These are phyloP conservation scores for Gobionotothen gibberifrons DNA, from an alignment of 2,797 vertebrate species.

Conservation along the genomic window DNA sequence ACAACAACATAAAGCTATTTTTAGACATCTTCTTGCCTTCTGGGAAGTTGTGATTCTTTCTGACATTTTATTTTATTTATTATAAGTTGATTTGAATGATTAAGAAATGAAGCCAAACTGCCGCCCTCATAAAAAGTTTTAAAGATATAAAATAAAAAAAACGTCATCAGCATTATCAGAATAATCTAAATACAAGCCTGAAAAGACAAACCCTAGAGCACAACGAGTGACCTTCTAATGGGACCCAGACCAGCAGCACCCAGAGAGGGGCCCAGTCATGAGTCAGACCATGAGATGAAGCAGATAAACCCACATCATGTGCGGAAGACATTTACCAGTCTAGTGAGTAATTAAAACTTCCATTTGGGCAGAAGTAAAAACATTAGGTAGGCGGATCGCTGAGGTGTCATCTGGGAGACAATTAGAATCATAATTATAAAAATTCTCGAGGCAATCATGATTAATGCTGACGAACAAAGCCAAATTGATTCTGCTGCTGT, in stretches of 20 bases:
- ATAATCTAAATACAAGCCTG: neutral
- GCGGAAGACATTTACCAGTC: slow-evolving; percentile 35
- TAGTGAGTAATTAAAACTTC: slow-evolving; percentile 51
- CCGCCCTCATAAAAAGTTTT: neutral
- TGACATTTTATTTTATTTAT: neutral
- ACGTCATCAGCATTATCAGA: neutral
- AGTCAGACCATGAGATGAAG: slow-evolving; percentile 32
- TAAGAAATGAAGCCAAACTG: neutral
- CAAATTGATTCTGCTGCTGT: slow-evolving; percentile 1
- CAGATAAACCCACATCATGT: slow-evolving; percentile 36
- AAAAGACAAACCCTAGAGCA: neutral
- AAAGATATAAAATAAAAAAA: neutral
- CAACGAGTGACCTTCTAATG: neutral
- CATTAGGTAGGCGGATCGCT: slow-evolving; percentile 3
- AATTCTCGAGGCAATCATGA: slow-evolving; percentile 24
- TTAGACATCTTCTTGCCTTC: neutral
- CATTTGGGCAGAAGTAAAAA: slow-evolving; percentile 31
- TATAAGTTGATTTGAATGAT: neutral
- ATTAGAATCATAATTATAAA: slow-evolving; percentile 26
- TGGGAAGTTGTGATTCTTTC: neutral
- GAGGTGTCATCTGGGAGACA: slow-evolving; percentile 36
- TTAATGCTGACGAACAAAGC: neutral
- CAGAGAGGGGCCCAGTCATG: slow-evolving; percentile 12
- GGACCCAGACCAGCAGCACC: neutral
- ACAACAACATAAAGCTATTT: neutral